phyloP scores from a whole-genome alignment of 2,888 invertebrate genomes.

The Geotrupes spiniger region DNA sequence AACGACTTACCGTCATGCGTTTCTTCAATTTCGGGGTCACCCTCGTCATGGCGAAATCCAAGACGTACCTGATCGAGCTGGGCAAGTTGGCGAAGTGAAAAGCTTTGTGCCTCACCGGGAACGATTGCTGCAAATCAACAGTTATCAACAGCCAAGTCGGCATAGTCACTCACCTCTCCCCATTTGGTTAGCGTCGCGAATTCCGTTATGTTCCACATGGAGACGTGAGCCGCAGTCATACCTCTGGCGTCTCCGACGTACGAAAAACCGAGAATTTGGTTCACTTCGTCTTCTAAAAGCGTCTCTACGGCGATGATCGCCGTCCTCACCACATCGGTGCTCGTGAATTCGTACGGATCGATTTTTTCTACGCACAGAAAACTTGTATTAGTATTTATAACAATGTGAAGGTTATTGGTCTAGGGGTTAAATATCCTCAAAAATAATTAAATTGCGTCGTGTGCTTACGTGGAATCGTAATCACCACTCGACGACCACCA shows the following conservation, averaged over 20 bases:
- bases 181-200: conserved; percentile 68
- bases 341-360: conserved; percentile 63
- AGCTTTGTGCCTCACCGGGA: conserved; percentile 77
- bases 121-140: conserved; percentile 60
- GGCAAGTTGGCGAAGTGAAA: conserved; percentile 72
- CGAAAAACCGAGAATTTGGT: conserved; percentile 71
- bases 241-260: conserved; percentile 70
- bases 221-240: conserved; percentile 62
- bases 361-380: conserved; percentile 57
- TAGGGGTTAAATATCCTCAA: too few relatives aligned
- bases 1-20: conserved; percentile 57
- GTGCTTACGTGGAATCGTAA: conserved; percentile 44
- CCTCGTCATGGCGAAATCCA: conserved; percentile 68
- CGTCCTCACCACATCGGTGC: conserved; percentile 68
- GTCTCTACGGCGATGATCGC: conserved; percentile 73
- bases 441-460: too few relatives aligned
- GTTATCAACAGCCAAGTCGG: background rate
- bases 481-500: conserved; percentile 70
- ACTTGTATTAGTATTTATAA: background rate
- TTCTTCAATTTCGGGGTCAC: conserved; percentile 70
- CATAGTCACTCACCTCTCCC: conserved; percentile 60
- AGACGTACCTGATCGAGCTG: conserved; percentile 68
- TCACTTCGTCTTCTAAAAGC: conserved; percentile 70
- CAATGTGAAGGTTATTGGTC: too few relatives aligned
- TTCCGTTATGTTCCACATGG: conserved; percentile 71